phyloP scores from a whole-genome alignment of 23 tunicate species.

The Pegea sp. region DNA sequence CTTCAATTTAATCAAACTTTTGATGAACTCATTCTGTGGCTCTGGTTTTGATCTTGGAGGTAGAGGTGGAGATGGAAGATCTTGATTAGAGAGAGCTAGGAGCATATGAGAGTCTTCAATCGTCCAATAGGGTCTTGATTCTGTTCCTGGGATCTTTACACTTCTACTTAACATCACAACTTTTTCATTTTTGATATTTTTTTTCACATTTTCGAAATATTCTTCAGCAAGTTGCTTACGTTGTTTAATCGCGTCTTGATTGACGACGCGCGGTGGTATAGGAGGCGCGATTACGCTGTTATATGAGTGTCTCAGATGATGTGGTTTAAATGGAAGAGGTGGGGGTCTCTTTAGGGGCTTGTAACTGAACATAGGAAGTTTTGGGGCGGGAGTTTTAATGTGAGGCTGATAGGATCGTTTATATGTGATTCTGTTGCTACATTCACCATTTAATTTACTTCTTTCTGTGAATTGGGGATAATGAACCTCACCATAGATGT shows the following conservation, averaged over 20 bases:
- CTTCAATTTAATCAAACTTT: constrained; percentile 32
- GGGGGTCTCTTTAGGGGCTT: too few relatives aligned
- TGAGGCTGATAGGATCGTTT: too few relatives aligned
- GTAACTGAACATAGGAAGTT: neutral
- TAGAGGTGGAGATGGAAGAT: neutral
- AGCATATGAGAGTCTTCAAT: constrained; percentile 2
- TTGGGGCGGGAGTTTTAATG: neutral
- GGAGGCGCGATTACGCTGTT: constrained; percentile 11
- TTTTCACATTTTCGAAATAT: constrained; percentile 47
- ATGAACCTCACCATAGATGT: neutral
- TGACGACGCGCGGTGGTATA: constrained; percentile 34
- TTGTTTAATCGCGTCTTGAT: constrained; percentile 24
- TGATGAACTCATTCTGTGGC: constrained; percentile 6
- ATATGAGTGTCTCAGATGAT: constrained; percentile 8
- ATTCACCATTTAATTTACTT: neutral
- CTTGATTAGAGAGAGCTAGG: neutral
- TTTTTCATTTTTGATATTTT: neutral
- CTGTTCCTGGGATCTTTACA: constrained; percentile 7
- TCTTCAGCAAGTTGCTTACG: constrained; percentile 50
- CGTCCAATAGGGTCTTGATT: constrained; percentile 12
- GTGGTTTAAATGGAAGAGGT: constrained; percentile 54
- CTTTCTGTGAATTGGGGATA: neutral
- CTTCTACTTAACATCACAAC: too few relatives aligned
- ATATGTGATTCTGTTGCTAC: neutral
- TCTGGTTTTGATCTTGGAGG: constrained; percentile 1